These are phyloP conservation scores for Caenorhabditis sp. DNA, from an alignment of 2,888 invertebrate genomes.

Conservation along the genomic window DNA sequence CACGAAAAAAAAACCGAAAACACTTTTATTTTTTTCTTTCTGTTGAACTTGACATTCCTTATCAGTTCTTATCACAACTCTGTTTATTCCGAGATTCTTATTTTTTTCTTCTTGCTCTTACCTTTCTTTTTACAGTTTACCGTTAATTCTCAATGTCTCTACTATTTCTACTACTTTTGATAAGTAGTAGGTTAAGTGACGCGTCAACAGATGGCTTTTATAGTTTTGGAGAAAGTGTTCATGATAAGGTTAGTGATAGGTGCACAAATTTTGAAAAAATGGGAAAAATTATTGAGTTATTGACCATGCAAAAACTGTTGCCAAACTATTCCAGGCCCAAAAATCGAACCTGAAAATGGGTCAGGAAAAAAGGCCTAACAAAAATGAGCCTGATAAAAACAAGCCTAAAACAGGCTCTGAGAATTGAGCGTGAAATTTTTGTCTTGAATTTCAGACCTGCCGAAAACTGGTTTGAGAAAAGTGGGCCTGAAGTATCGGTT, in stretches of 20 bases:
- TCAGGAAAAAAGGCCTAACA: too few relatives aligned
- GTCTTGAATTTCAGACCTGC: too few relatives aligned
- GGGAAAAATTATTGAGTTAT: too few relatives aligned
- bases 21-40: neutral
- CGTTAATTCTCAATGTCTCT: neutral
- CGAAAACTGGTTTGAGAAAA: too few relatives aligned
- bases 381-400: too few relatives aligned
- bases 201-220: neutral
- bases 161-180: neutral
- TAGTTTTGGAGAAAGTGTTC: neutral
- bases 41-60: neutral
- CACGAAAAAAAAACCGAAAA: neutral
- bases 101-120: neutral
- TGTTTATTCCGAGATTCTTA: neutral
- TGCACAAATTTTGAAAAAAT: too few relatives aligned
- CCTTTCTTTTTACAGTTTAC: neutral
- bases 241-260: conserved; percentile 7
- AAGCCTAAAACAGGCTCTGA: too few relatives aligned
- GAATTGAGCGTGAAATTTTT: too few relatives aligned
- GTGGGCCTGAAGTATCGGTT: too few relatives aligned
- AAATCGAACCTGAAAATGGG: too few relatives aligned
- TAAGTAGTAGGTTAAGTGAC: neutral
- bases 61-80: neutral
- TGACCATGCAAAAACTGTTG: too few relatives aligned
- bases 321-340: too few relatives aligned